These are phyloP conservation scores for Drosophila putrida DNA, from an alignment of 2,888 invertebrate species.

Conservation along the genomic window DNA sequence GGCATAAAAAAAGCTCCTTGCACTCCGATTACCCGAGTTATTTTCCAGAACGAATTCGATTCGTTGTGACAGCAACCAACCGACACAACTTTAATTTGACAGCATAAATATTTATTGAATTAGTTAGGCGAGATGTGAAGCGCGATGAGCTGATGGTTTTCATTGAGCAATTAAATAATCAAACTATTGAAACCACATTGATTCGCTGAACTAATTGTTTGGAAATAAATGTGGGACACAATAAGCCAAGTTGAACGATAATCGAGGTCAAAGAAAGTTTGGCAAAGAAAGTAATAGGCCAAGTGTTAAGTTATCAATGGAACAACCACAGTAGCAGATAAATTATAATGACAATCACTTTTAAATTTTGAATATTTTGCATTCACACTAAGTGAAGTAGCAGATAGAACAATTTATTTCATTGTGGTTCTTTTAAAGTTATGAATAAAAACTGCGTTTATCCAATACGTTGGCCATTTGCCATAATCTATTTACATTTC, in stretches of 20 bases:
- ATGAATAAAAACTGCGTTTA: background rate
- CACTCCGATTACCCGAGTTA: slow-evolving; percentile 2
- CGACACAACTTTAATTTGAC: slow-evolving; percentile 29
- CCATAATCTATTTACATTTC: slow-evolving; percentile 31
- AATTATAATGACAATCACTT: no score
- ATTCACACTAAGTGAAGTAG: background rate
- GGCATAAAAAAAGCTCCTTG: slow-evolving; percentile 22
- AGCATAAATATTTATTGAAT: background rate
- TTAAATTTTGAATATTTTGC: background rate
- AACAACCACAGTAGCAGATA: no score
- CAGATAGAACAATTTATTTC: background rate
- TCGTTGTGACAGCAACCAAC: slow-evolving; percentile 9
- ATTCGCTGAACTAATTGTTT: slow-evolving; percentile 17
- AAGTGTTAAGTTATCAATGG: background rate
- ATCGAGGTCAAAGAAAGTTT: slow-evolving; percentile 6
- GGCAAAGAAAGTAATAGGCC: background rate
- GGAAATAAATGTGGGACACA: slow-evolving; percentile 13
- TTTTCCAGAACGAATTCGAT: slow-evolving; percentile 44
- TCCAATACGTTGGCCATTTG: background rate
- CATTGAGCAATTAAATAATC: background rate
- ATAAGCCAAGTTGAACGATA: background rate
- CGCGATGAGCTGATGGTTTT: slow-evolving; percentile 5
- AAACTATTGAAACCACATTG: slow-evolving; percentile 8
- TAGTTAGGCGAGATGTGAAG: no score
- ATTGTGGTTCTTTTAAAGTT: background rate